These are phyloP conservation scores for Saccostrea echinata DNA, from an alignment of 1,140 invertebrate species.

Conservation along the genomic window DNA sequence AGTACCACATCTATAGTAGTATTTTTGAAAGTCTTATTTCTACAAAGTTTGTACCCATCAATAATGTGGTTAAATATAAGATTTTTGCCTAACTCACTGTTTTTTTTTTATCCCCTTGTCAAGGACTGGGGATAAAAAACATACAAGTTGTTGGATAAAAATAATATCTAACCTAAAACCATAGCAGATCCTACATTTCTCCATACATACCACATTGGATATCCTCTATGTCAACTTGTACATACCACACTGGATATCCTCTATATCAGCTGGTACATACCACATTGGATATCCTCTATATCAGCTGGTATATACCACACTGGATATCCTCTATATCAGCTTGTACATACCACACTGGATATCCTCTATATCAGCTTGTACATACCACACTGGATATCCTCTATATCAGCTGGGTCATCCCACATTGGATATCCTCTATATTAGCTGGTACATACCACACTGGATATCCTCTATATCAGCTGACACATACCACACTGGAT, in stretches of 20 bases:
- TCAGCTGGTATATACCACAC: conserved; percentile 62
- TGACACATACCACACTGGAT: conserved; percentile 44
- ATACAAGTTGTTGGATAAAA: too few species aligned
- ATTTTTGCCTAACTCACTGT: too few species aligned
- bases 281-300: conserved; percentile 48
- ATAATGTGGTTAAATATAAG: too few species aligned
- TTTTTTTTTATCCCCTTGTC: too few species aligned
- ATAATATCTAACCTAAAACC: too few species aligned
- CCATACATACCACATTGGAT: conserved; percentile 42
- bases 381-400: conserved; percentile 74
- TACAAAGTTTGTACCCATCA: too few species aligned
- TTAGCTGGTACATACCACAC: conserved; percentile 80
- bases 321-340: conserved; percentile 52
- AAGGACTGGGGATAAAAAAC: too few species aligned
- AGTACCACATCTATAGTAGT: too few species aligned
- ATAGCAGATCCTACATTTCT: too few species aligned
- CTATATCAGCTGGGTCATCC: conserved; percentile 48
- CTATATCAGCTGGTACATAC: conserved; percentile 80
- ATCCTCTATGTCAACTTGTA: conserved; percentile 76
- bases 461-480: conserved; percentile 52
- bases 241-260: conserved; percentile 74
- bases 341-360: conserved; percentile 80
- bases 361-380: conserved; percentile 76
- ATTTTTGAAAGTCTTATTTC: too few species aligned
- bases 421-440: conserved; percentile 48